Evolutionary conservation across 2,888 invertebrate species (phyloP).

Genomic region (Cryptus armator): DNA sequence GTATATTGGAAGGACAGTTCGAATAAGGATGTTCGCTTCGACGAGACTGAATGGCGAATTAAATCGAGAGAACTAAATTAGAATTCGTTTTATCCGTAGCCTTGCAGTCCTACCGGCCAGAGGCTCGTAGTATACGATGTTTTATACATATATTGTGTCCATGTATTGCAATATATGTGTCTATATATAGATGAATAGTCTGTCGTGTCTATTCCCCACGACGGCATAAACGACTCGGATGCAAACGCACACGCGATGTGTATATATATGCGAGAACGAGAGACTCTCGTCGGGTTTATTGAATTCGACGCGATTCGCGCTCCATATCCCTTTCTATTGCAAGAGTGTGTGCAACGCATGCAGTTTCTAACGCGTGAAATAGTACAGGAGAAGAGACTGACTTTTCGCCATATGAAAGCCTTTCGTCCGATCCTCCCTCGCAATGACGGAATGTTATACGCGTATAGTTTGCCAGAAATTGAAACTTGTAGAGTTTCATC

Average conservation of each 20-base stretch:
- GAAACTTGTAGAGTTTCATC: conserved; percentile 29
- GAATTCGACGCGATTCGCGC: conserved; percentile 34
- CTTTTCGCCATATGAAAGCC: conserved; percentile 16
- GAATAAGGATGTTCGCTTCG: conserved; percentile 29
- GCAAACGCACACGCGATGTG: not conserved
- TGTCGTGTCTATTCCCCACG: conserved; percentile 13
- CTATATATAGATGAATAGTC: not conserved
- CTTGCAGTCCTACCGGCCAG: not conserved
- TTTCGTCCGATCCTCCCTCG: not conserved
- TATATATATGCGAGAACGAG: not conserved
- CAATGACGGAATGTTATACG: not conserved
- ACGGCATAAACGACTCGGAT: conserved; percentile 15
- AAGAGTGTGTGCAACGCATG: not conserved
- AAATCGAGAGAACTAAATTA: conserved; percentile 44
- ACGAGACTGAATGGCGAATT: conserved; percentile 48
- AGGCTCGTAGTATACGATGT: not conserved
- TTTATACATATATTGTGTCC: not conserved
- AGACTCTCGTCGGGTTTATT: conserved; percentile 26
- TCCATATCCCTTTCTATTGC: conserved; percentile 5
- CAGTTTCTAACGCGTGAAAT: conserved; percentile 5
- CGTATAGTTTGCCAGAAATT: conserved; percentile 16
- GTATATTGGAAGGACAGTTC: not conserved
- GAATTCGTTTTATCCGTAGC: conserved; percentile 38
- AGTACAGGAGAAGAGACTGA: not conserved
- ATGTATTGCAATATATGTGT: not conserved